These are phyloP conservation scores for Anthopleura sola DNA, from an alignment of 64 coral and sea anemone genomes.

Conservation along the genomic window DNA sequence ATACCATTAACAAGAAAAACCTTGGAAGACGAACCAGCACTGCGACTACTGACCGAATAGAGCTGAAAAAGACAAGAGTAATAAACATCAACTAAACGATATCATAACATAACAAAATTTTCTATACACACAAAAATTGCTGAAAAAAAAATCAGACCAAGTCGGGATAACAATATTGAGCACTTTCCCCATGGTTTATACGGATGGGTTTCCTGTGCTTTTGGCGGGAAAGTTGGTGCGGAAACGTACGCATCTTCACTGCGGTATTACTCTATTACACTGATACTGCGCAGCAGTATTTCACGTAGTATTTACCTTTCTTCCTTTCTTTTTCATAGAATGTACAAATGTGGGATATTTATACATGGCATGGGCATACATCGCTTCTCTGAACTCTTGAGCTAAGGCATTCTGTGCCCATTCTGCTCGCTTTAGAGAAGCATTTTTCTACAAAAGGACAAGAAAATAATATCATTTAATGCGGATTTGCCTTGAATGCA, in stretches of 20 bases:
- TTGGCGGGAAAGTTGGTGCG: too few relatives aligned
- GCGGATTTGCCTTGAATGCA: too few relatives aligned
- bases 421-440: conserved; percentile 68
- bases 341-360: conserved; percentile 82
- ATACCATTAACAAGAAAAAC: conserved; percentile 89
- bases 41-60: conserved; percentile 90
- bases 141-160: too few relatives aligned
- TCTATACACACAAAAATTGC: too few relatives aligned
- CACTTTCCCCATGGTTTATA: too few relatives aligned
- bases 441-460: conserved; percentile 74
- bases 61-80: conserved; percentile 49
- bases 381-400: conserved; percentile 95
- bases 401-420: conserved; percentile 89
- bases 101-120: neutral
- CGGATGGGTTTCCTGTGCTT: too few relatives aligned
- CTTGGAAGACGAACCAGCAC: conserved; percentile 76
- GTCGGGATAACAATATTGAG: too few relatives aligned
- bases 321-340: conserved; percentile 61
- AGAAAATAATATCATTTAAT: too few relatives aligned
- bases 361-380: conserved; percentile 95
- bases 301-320: conserved; percentile 54
- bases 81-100: neutral
- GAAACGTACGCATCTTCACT: too few relatives aligned
- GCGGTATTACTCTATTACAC: too few relatives aligned
- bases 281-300: neutral